These are phyloP conservation scores for Chitala chitala DNA, from an alignment of 2,113 vertebrate genomes.

Conservation along the genomic window DNA sequence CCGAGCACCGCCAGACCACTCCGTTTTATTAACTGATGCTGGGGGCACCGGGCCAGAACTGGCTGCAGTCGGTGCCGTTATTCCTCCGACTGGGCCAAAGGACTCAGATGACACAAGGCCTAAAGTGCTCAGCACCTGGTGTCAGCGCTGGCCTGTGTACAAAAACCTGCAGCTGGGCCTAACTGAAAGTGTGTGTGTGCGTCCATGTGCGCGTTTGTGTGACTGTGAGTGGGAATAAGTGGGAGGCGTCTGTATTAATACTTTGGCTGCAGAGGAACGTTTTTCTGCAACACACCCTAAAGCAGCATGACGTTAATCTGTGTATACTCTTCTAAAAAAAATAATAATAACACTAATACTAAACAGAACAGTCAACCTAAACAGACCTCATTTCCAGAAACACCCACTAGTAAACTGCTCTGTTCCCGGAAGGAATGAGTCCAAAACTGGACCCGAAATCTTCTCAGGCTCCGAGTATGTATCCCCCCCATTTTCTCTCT, in stretches of 20 bases:
- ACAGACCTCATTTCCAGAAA: slow-evolving; percentile 47
- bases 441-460: not conserved
- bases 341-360: slow-evolving; percentile 1
- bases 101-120: slow-evolving; percentile 36
- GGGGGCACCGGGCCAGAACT: slow-evolving; percentile 23
- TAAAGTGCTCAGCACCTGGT: slow-evolving; percentile 54
- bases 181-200: slow-evolving; percentile 18
- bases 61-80: slow-evolving; percentile 40
- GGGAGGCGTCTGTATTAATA: slow-evolving; percentile 48
- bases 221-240: slow-evolving; percentile 32
- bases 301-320: slow-evolving; percentile 39
- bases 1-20: slow-evolving; percentile 11
- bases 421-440: no score
- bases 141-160: slow-evolving; percentile 37
- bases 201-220: not conserved
- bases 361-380: slow-evolving; percentile 42
- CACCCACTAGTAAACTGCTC: slow-evolving; percentile 36
- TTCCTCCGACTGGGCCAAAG: slow-evolving; percentile 40
- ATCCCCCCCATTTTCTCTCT: no score
- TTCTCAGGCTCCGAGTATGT: no score
- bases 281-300: slow-evolving; percentile 42
- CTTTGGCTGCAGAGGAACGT: slow-evolving; percentile 35
- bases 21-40: slow-evolving; percentile 29
- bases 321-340: slow-evolving; percentile 52
- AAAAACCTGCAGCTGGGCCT: slow-evolving; percentile 11